phyloP scores from a whole-genome alignment of 2,113 vertebrate genomes.

The Pelmatolapia mariae region DNA sequence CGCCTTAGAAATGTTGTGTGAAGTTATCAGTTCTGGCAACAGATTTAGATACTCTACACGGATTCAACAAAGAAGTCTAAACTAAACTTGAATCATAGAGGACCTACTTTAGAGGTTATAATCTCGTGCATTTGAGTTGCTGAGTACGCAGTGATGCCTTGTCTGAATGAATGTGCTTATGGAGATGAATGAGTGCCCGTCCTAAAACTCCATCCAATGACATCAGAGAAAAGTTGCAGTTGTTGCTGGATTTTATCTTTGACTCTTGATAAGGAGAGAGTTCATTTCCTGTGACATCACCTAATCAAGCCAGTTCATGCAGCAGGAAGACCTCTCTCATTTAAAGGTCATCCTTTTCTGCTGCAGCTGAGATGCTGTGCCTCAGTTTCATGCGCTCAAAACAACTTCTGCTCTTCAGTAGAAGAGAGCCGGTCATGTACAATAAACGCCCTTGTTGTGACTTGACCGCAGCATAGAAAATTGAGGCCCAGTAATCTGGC shows the following conservation, averaged over 20 bases:
- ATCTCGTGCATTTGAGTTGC: not conserved
- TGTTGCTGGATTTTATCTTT: not conserved
- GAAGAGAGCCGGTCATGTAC: constrained; percentile 20
- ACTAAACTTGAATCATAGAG: not conserved
- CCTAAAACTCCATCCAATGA: not conserved
- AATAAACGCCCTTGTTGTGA: constrained; percentile 54
- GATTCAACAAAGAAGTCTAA: not conserved
- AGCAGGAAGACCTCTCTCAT: constrained; percentile 34
- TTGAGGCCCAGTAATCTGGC: constrained; percentile 29
- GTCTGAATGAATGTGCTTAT: not conserved
- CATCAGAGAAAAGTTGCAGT: constrained; percentile 16
- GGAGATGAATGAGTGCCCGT: not conserved
- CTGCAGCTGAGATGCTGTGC: not conserved
- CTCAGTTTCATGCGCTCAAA: constrained; percentile 17
- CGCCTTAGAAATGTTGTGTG: not conserved
- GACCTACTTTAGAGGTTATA: not conserved
- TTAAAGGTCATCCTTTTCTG: constrained; percentile 27
- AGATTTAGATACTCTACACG: not conserved
- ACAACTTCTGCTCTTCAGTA: constrained; percentile 43
- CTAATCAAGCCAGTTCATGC: constrained; percentile 55
- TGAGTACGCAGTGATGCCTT: not conserved
- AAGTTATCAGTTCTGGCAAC: not conserved
- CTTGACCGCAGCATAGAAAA: constrained; percentile 19
- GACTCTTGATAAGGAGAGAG: constrained; percentile 39
- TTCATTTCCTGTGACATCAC: constrained; percentile 53